Conservation (phyloP, 2,113 vertebrate genomes). For the Nyctibius bracteatus region DNA sequence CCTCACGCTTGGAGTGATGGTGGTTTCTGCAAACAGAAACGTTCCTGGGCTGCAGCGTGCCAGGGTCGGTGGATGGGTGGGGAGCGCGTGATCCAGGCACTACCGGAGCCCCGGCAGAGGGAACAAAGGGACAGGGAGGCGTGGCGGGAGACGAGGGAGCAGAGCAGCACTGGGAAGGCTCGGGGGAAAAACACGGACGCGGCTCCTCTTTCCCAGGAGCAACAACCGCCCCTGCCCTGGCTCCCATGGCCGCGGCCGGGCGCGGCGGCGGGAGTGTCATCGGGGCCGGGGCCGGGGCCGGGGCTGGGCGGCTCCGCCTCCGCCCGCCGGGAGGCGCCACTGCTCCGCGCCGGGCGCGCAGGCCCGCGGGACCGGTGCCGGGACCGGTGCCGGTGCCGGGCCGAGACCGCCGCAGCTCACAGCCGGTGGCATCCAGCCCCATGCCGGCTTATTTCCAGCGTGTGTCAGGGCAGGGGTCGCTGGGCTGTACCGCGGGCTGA, state of each 20-base stretch:
- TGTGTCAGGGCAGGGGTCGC: not conserved
- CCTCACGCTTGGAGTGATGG: fast-evolving
- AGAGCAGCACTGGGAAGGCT: not conserved
- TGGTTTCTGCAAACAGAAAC: not conserved
- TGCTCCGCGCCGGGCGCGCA: not conserved
- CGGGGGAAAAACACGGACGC: fast-evolving
- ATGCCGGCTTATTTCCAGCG: fast-evolving
- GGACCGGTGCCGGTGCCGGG: too few species aligned
- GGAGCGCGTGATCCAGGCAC: not conserved
- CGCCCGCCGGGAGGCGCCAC: fast-evolving
- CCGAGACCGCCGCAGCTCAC: fast-evolving
- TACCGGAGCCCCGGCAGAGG: too few species aligned
- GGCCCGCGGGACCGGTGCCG: too few species aligned
- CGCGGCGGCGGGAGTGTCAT: too few species aligned
- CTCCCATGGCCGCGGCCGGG: too few species aligned
- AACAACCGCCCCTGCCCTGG: too few species aligned
- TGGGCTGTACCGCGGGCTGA: too few species aligned
- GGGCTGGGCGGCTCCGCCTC: too few species aligned
- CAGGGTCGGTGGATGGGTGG: not conserved
- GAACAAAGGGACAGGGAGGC: not conserved
- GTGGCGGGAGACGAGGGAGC: not conserved
- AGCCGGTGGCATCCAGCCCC: not conserved
- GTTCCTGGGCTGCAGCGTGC: fast-evolving
- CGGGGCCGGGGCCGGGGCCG: too few species aligned
- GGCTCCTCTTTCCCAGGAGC: not conserved